A percentile compares a stretch with the other conserved stretches of the same genome.
Conservation (phyloP, 2,797 vertebrate genomes). For the Clamator glandarius region DNA sequence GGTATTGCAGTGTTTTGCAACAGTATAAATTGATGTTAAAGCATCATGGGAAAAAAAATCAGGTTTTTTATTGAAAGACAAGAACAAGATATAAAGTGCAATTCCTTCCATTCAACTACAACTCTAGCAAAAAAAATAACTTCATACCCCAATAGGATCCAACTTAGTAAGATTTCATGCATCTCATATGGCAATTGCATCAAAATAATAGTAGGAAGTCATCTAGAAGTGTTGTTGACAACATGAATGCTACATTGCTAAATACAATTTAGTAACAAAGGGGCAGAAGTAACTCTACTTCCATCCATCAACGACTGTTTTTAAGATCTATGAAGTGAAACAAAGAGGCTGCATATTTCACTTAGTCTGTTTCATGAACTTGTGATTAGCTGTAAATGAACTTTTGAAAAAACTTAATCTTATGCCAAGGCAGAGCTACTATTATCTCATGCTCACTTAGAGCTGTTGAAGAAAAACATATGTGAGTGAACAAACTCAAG, state of each 20-base stretch:
- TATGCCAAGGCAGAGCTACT: conserved; percentile 30
- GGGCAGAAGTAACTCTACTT: conserved; percentile 58
- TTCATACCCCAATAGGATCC: not conserved
- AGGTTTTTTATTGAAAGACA: not conserved
- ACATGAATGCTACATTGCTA: conserved; percentile 22
- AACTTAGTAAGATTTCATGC: conserved; percentile 22
- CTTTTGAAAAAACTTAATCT: conserved; percentile 55
- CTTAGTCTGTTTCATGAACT: conserved; percentile 36
- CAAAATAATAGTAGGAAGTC: conserved; percentile 27
- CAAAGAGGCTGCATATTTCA: conserved; percentile 8
- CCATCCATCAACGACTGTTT: conserved; percentile 42
- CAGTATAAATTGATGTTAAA: not conserved
- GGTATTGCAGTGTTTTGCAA: not conserved
- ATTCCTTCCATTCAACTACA: conserved; percentile 6
- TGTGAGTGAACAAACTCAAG: not conserved
- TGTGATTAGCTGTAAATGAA: conserved; percentile 41
- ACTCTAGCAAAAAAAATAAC: not conserved
- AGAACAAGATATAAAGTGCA: not conserved
- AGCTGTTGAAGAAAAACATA: conserved; percentile 9
- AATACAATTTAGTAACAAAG: conserved; percentile 37
- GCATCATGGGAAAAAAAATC: not conserved
- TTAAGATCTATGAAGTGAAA: conserved; percentile 28
- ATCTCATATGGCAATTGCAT: not conserved
- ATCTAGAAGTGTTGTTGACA: conserved; percentile 15
- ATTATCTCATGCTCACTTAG: conserved; percentile 47